phyloP scores from a whole-genome alignment of 1,140 invertebrate genomes.

The Micrasema minimum region DNA sequence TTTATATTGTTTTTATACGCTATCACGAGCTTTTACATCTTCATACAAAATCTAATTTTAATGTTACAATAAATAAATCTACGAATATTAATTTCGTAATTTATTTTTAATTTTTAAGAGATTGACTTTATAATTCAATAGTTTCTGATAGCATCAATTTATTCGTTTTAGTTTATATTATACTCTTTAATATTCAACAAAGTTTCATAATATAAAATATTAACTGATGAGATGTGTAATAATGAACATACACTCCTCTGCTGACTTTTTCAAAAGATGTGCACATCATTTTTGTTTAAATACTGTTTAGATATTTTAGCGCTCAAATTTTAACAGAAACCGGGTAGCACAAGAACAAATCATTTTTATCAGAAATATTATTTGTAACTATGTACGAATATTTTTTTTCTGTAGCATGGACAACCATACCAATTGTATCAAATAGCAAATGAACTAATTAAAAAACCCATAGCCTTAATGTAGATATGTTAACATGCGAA shows the following conservation, averaged over 20 bases:
- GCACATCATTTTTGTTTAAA: neutral
- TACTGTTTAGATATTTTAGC: slow-evolving; percentile 9
- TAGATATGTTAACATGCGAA: slow-evolving; percentile 50
- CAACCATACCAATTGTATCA: slow-evolving; percentile 1
- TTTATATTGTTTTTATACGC: no score
- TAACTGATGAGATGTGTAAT: neutral
- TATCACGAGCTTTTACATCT: no score
- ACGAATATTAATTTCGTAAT: no score
- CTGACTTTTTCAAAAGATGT: neutral
- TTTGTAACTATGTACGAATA: neutral
- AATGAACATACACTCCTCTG: neutral
- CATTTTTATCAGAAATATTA: slow-evolving; percentile 1
- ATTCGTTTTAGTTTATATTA: no score
- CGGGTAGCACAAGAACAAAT: neutral
- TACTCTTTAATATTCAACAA: no score
- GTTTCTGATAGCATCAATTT: no score
- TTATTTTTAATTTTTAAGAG: no score
- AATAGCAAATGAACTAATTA: slow-evolving; percentile 48
- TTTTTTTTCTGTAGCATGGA: no score
- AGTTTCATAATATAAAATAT: no score
- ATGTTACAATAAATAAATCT: no score
- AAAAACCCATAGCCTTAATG: slow-evolving; percentile 51
- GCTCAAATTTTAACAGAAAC: slow-evolving; percentile 19
- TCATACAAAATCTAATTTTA: no score
- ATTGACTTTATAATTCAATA: no score